phyloP scores from a whole-genome alignment of 2,113 vertebrate genomes.

The Dissostichus mawsoni region DNA sequence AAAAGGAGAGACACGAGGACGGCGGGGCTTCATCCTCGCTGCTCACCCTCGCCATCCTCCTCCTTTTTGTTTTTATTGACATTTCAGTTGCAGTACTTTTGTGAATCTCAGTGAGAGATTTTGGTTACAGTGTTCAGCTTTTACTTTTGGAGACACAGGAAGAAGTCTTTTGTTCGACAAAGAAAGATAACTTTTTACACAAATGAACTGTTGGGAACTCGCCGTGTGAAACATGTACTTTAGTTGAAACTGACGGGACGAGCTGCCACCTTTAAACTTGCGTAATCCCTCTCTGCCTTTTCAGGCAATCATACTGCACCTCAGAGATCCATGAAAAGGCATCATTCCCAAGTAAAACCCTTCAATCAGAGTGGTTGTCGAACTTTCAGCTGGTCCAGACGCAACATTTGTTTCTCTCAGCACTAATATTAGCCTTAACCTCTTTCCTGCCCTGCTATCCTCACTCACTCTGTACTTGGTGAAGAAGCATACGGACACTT shows the following conservation, averaged over 20 bases:
- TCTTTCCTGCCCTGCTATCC: slow-evolving; percentile 77
- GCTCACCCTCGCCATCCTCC: slow-evolving; percentile 75
- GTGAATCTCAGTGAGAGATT: slow-evolving; percentile 63
- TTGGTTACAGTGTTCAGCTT: slow-evolving; percentile 76
- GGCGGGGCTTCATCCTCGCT: slow-evolving; percentile 74
- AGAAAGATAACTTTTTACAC: slow-evolving; percentile 63
- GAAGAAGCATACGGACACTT: slow-evolving; percentile 80
- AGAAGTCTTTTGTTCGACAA: slow-evolving; percentile 63
- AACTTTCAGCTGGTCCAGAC: slow-evolving; percentile 74
- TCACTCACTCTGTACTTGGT: slow-evolving; percentile 75
- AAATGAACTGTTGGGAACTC: slow-evolving; percentile 61
- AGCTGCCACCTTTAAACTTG: slow-evolving; percentile 81
- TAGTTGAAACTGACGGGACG: slow-evolving; percentile 75
- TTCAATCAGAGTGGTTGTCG: slow-evolving; percentile 79
- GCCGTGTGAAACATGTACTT: slow-evolving; percentile 69
- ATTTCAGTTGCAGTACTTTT: slow-evolving; percentile 69
- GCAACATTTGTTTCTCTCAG: slow-evolving; percentile 76
- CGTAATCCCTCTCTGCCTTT: slow-evolving; percentile 75
- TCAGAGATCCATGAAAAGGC: slow-evolving; percentile 76
- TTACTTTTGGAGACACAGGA: slow-evolving; percentile 60
- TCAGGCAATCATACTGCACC: slow-evolving; percentile 79
- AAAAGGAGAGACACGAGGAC: slow-evolving; percentile 67
- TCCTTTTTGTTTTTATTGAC: slow-evolving; percentile 60
- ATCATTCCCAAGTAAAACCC: slow-evolving; percentile 80
- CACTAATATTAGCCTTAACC: slow-evolving; percentile 88